These are phyloP conservation scores for Manacus vitellinus DNA, from an alignment of 2,113 vertebrate species.

Conservation along the genomic window DNA sequence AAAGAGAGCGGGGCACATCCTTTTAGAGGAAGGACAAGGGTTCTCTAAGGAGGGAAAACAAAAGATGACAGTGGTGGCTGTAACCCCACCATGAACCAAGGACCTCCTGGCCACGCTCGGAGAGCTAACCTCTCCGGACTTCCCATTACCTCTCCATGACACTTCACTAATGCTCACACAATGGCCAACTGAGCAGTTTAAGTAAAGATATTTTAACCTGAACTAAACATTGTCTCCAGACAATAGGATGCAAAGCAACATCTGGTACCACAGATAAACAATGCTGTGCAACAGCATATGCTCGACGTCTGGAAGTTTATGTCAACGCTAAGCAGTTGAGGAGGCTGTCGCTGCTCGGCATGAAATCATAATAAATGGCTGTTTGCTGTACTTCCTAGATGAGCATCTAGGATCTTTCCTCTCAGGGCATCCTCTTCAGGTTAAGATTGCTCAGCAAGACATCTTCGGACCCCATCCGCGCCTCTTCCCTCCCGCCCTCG, in stretches of 20 bases:
- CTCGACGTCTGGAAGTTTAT: constrained; percentile 51
- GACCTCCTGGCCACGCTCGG: constrained; percentile 72
- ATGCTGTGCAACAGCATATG: constrained; percentile 29
- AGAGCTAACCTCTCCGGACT: constrained; percentile 82
- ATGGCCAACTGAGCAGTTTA: constrained; percentile 54
- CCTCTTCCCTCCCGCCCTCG: neutral
- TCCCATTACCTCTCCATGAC: constrained; percentile 87
- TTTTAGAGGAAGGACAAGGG: constrained; percentile 89
- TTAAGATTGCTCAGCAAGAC: neutral
- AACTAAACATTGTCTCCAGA: constrained; percentile 63
- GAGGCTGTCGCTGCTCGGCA: neutral
- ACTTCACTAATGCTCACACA: constrained; percentile 76
- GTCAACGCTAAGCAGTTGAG: constrained; percentile 2
- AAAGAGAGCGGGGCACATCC: constrained; percentile 80
- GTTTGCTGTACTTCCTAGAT: neutral
- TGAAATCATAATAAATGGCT: constrained; percentile 1
- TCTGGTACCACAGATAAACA: constrained; percentile 59
- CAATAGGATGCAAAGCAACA: constrained; percentile 68
- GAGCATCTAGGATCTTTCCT: neutral
- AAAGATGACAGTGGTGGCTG: constrained; percentile 80
- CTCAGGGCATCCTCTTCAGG: neutral
- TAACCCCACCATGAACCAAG: constrained; percentile 89
- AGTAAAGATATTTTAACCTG: constrained; percentile 68
- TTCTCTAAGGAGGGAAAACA: constrained; percentile 82
- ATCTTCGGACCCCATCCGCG: neutral